phyloP scores from a whole-genome alignment of 2,888 invertebrate genomes.

The Trichogramma dendrolimi region DNA sequence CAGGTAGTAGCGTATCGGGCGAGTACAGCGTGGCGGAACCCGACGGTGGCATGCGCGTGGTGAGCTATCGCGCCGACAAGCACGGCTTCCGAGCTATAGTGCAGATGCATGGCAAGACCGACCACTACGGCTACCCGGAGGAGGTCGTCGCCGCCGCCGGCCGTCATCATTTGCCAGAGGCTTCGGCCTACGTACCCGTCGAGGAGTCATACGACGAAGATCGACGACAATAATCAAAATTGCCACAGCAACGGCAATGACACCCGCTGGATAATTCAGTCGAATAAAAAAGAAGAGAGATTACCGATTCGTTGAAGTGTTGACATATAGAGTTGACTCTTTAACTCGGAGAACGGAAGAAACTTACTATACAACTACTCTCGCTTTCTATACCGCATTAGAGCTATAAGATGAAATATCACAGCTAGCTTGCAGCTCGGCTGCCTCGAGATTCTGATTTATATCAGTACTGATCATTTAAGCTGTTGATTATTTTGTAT shows the following conservation, averaged over 20 bases:
- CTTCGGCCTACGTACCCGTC: background rate
- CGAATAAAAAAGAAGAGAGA: too few species aligned
- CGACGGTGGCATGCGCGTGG: conserved; percentile 46
- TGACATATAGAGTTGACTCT: too few species aligned
- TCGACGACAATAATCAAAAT: background rate
- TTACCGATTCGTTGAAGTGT: too few species aligned
- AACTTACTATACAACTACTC: too few species aligned
- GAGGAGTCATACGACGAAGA: background rate
- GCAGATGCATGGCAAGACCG: conserved; percentile 45
- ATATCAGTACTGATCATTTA: too few species aligned
- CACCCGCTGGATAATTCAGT: too few species aligned
- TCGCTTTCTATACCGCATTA: too few species aligned
- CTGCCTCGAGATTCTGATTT: too few species aligned
- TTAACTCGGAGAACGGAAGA: too few species aligned
- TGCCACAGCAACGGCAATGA: background rate
- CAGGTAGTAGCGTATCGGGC: conserved; percentile 46
- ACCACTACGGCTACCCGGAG: conserved; percentile 38
- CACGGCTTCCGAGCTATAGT: conserved; percentile 50
- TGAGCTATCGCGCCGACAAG: conserved; percentile 46
- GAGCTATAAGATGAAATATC: too few species aligned
- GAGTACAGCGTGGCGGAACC: conserved; percentile 50
- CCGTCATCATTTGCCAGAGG: background rate
- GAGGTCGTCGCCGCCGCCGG: background rate
- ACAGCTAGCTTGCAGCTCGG: too few species aligned
- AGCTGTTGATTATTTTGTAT: too few species aligned